A percentile compares a stretch with the other conserved stretches of the same genome.
Conservation (phyloP, 2,797 vertebrate genomes). For the Sus cebifrons region DNA sequence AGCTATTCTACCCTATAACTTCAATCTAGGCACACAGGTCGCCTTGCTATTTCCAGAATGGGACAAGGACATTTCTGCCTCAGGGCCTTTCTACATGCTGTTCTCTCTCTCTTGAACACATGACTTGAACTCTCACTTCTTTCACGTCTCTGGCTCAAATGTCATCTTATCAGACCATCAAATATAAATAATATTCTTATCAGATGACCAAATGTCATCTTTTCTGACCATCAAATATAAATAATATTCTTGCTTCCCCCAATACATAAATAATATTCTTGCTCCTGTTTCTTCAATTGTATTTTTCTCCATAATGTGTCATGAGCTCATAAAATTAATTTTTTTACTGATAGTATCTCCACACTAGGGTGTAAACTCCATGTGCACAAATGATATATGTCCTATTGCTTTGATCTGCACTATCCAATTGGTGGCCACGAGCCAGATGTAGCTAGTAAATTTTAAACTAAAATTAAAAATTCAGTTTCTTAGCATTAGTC, state of each 20-base stretch:
- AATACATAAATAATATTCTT: not conserved
- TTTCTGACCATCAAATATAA: not conserved
- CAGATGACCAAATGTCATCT: not conserved
- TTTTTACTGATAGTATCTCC: not conserved
- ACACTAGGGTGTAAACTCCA: not conserved
- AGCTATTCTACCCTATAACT: not conserved
- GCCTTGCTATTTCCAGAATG: not conserved
- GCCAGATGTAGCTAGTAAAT: not conserved
- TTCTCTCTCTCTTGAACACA: not conserved
- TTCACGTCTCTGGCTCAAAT: slow-evolving; percentile 33
- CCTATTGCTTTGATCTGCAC: not conserved
- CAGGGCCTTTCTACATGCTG: not conserved
- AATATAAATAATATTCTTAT: not conserved
- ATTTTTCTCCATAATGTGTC: not conserved
- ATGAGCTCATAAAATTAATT: slow-evolving; percentile 18
- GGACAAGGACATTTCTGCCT: not conserved
- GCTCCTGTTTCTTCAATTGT: not conserved
- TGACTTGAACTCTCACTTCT: not conserved
- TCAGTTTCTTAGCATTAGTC: not conserved
- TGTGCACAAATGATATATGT: not conserved
- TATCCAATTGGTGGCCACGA: not conserved
- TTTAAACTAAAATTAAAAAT: slow-evolving; percentile 48
- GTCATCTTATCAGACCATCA: not conserved
- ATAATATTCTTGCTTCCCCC: not conserved
- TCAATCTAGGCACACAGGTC: not conserved